Evolutionary conservation across 2,797 vertebrate species (phyloP), one percentile per base, ranked within the genome.

Genomic region (Tolypeutes matacus): DNA sequence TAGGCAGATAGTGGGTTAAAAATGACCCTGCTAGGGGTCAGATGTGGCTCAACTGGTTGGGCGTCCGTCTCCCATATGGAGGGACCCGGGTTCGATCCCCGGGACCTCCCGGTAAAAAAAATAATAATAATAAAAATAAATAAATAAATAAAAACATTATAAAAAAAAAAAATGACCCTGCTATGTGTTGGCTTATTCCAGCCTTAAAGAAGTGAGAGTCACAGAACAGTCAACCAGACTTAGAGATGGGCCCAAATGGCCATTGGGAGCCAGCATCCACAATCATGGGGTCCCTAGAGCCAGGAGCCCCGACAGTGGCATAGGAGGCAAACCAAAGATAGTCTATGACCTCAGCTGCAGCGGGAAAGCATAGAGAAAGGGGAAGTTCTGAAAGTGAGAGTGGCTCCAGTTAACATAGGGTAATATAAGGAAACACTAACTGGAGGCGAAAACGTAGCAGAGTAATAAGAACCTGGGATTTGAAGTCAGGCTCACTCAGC

Each of bases 101-200:
- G n/a, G n/a, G n/a, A n/a, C n/a, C n/a, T n/a, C n/a, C n/a, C n/a
- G n/a, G n/a, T n/a, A n/a, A n/a, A n/a, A n/a, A n/a, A n/a, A n/a
- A n/a, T n/a, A n/a, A n/a, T n/a, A n/a, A n/a, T n/a, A n/a, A n/a
- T n/a, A n/a, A n/a, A n/a, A n/a, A n/a, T n/a, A n/a, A n/a, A n/a
- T n/a, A n/a, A n/a, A n/a, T n/a, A n/a, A n/a, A n/a, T n/a, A n/a
- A n/a, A n/a, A n/a, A n/a, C n/a, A n/a, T n/a, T n/a, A n/a, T n/a
- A n/a, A n/a, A n/a, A n/a, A n/a, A n/a, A n/a, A n/a, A n/a, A n/a
- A n/a, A n/a, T 49, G 53, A 49, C 31, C 25, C 53, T 70, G 18
- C 72, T 42, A 27, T 65, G 73, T 90, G 72, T 94, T 84, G 27
- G n/a, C 21, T 75, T 89, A 11, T 69, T 82, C 42, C 58, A 73